Conservation (phyloP, 1,140 invertebrate genomes). For the Lethocerus indicus region DNA sequence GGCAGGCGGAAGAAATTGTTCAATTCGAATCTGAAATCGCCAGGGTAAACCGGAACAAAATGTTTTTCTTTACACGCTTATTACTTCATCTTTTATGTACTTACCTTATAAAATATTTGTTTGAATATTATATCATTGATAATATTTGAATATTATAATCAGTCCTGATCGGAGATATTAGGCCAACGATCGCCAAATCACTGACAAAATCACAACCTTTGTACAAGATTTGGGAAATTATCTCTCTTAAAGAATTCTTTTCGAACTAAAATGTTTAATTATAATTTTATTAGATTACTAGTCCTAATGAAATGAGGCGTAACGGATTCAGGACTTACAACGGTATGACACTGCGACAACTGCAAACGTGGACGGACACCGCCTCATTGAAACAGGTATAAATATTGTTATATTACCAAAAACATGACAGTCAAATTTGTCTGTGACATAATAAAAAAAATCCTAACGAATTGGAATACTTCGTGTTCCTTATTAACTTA, state of each 20-base stretch:
- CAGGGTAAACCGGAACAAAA: constrained; percentile 27
- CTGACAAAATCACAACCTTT: too few species aligned
- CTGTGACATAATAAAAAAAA: too few species aligned
- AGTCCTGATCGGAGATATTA: too few species aligned
- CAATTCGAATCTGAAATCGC: constrained; percentile 39
- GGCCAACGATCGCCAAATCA: too few species aligned
- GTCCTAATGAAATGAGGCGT: constrained; percentile 28
- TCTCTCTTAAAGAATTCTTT: too few species aligned
- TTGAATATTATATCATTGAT: too few species aligned
- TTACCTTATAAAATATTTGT: too few species aligned
- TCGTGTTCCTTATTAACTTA: background rate
- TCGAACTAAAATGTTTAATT: too few species aligned
- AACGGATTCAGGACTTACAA: constrained; percentile 36
- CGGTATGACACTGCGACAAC: constrained; percentile 29
- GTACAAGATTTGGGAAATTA: too few species aligned
- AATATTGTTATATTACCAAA: background rate
- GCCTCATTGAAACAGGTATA: constrained; percentile 12
- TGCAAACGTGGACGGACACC: constrained; percentile 24
- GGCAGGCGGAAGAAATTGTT: constrained; percentile 31
- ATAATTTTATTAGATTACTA: constrained; percentile 32
- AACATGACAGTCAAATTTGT: background rate
- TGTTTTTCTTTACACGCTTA: too few species aligned
- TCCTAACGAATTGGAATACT: background rate
- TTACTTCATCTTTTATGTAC: too few species aligned
- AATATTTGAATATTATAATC: too few species aligned